Conservation (phyloP, 2,113 vertebrate genomes). For the Ascaphus truei region DNA sequence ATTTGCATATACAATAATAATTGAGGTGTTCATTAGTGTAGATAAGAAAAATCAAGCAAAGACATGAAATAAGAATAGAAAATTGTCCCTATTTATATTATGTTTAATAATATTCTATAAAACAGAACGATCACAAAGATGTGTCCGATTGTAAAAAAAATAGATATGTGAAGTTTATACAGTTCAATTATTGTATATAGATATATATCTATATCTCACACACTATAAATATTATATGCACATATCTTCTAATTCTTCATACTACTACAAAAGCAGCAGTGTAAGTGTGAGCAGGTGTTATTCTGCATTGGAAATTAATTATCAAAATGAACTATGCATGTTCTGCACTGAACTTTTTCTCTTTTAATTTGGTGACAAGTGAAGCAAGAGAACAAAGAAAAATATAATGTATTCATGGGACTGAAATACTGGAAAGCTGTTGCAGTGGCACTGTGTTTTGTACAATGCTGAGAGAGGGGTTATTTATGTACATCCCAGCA, state of each 20-base stretch:
- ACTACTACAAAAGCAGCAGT: too few relatives aligned
- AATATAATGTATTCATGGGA: neutral
- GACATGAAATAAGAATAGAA: too few relatives aligned
- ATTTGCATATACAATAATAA: too few relatives aligned
- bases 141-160: too few relatives aligned
- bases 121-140: too few relatives aligned
- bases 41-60: too few relatives aligned
- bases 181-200: too few relatives aligned
- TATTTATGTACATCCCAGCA: neutral
- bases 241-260: too few relatives aligned
- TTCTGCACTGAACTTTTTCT: neutral
- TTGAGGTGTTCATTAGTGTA: too few relatives aligned
- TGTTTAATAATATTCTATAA: too few relatives aligned
- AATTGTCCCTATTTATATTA: too few relatives aligned
- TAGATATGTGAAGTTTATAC: too few relatives aligned
- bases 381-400: neutral
- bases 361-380: neutral
- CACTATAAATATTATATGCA: neutral
- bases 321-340: neutral
- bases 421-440: neutral
- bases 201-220: neutral
- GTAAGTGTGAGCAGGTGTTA: neutral
- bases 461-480: neutral
- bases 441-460: neutral
- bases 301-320: neutral